Conservation (phyloP, 2,888 invertebrate genomes). For the Apotomis betuletana region DNA sequence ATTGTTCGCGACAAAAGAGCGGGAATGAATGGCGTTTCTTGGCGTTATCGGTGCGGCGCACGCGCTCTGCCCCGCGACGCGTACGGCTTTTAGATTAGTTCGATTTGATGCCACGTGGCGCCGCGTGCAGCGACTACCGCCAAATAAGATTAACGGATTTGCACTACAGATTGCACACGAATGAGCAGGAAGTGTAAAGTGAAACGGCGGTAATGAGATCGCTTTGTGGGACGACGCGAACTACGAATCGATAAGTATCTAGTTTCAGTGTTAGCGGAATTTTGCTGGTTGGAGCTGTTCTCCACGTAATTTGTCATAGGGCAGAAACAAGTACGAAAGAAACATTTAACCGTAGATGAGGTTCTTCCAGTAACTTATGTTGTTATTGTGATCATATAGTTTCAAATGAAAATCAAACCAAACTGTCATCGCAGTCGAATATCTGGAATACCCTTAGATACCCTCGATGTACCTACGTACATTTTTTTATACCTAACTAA, state of each 20-base stretch:
- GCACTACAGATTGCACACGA: slow-evolving; percentile 84
- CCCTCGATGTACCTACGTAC: no score
- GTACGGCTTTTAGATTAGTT: slow-evolving; percentile 80
- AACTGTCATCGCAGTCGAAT: no score
- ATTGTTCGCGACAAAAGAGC: slow-evolving; percentile 81
- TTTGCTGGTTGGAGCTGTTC: background rate
- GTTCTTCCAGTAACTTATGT: no score
- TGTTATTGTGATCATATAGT: no score
- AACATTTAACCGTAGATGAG: no score
- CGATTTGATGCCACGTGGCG: slow-evolving; percentile 80
- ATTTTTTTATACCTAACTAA: no score
- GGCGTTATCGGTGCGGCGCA: slow-evolving; percentile 79
- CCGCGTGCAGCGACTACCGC: slow-evolving; percentile 77
- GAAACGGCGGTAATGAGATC: slow-evolving; percentile 80
- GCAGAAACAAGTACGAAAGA: no score
- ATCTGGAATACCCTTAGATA: no score
- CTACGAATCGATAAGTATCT: slow-evolving; percentile 40
- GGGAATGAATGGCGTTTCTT: slow-evolving; percentile 81
- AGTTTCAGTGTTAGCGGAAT: background rate
- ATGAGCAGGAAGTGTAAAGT: slow-evolving; percentile 83
- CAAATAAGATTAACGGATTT: slow-evolving; percentile 83
- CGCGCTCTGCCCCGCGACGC: slow-evolving; percentile 76
- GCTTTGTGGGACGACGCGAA: slow-evolving; percentile 67
- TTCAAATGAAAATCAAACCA: no score
- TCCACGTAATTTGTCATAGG: no score